These are phyloP conservation scores for Pteronura brasiliensis DNA, from an alignment of 2,113 vertebrate genomes.

Conservation along the genomic window DNA sequence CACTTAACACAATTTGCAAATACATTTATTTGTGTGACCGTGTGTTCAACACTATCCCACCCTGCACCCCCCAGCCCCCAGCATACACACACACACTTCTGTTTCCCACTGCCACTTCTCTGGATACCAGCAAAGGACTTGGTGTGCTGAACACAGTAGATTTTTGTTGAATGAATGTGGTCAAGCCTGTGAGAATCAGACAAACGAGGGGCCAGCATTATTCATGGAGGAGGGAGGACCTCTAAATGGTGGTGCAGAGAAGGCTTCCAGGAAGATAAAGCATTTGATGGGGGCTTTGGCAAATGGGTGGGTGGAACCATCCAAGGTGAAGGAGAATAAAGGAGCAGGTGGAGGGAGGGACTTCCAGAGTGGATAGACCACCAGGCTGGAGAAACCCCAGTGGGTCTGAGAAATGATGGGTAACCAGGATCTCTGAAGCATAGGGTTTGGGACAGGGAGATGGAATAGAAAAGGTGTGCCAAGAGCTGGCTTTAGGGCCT, in stretches of 20 bases:
- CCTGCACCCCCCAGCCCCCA: neutral
- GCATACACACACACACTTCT: neutral
- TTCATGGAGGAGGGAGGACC: neutral
- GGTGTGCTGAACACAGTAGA: neutral
- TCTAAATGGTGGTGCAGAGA: neutral
- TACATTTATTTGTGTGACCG: neutral
- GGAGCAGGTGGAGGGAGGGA: neutral
- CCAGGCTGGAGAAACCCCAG: neutral
- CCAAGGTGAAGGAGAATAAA: neutral
- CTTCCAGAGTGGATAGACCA: neutral
- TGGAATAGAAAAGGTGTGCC: neutral
- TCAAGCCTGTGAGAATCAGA: neutral
- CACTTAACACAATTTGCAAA: neutral
- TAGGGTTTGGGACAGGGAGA: neutral
- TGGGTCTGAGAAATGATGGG: slow-evolving; percentile 50
- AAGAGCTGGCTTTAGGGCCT: neutral
- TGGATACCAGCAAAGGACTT: neutral
- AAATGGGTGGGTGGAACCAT: neutral
- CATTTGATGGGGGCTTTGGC: slow-evolving; percentile 2
- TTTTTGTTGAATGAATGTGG: neutral
- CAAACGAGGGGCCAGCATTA: neutral
- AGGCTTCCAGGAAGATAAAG: neutral
- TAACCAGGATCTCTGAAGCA: slow-evolving; percentile 25
- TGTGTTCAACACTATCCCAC: neutral
- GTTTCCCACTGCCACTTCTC: neutral